Base-by-base conservation (phyloP, 2,888 invertebrate species). In the Eubasilissa splendida region DNA sequence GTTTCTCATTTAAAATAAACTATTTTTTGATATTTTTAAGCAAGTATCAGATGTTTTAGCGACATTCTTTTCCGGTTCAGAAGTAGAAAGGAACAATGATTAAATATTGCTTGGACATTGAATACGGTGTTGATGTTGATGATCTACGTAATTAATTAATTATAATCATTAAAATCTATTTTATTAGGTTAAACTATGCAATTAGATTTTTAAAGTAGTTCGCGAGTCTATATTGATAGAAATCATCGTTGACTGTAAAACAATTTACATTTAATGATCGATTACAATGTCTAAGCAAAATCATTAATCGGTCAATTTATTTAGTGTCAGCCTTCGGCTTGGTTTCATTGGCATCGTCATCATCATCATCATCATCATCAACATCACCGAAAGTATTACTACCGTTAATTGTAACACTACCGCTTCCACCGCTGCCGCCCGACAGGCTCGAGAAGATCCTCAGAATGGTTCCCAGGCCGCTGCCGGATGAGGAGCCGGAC, bases 361-460 rank as follows among this genome's bases (percentile, higher is more conserved):
- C 78, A 52, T 70, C 31, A 22, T 68, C 89, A 84, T 90, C 89
- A 85, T 90, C 90, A 85, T 90, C 90, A 58, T 87, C 87, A 60
- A 79, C 81, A 84, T 89, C 89, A 86, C 90, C 90, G 84, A 90
- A 85, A 80, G 90, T 90, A 52, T 70, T 80, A 76, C 76, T 75
- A 68, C 77, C 82, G 14, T 76, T 68, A 75, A 84, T 74, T 65
- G 84, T 84, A 54, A 86, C 87, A 84, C 89, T 87, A 83, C 89
- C 87, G 84, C 82, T 84, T 76, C 87, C 87, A 71, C 91, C 86
- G 63, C 87, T 86, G 11, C 88, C 87, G 42, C 84, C 83, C 8
- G 84, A 84, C 4, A 84, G 79, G 12, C 83, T 74, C 31, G 82
- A 80, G 79, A 83, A 77, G 75, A 83, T 77, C 80, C 80, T 83